Percentiles rank a stretch among this genome's conserved stretches.
phyloP scores from a whole-genome alignment of 2,113 vertebrate species.

The Laticauda laticaudata region DNA sequence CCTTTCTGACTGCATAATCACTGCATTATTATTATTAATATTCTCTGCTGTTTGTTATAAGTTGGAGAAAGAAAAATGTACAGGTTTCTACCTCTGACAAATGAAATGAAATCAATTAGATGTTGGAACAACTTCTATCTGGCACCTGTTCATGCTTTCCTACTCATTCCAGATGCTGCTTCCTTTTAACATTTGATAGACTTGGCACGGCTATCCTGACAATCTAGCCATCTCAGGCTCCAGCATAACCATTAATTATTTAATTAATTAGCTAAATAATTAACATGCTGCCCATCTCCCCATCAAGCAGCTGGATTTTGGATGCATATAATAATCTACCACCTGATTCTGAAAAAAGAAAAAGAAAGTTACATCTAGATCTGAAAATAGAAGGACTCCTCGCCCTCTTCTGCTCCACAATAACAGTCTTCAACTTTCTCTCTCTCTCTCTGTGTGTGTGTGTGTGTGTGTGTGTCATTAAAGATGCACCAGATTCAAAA shows the following conservation, averaged over 20 bases:
- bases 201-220: not conserved
- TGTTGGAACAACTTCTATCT: not conserved
- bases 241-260: not conserved
- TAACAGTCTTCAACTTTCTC: not conserved
- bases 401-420: not conserved
- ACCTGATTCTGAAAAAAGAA: not conserved
- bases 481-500: not conserved
- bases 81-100: not conserved
- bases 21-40: not conserved
- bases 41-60: not conserved
- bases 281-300: not conserved
- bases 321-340: not conserved
- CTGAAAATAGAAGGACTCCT: not conserved
- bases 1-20: not conserved
- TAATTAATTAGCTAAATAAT: not conserved
- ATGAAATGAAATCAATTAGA: slow-evolving; percentile 29
- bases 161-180: not conserved
- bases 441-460: no score
- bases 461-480: not conserved
- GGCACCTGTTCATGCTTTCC: not conserved
- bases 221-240: not conserved
- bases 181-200: not conserved
- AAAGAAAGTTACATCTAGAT: not conserved
- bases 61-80: not conserved
- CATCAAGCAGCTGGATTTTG: not conserved